Evolutionary conservation across 2,888 invertebrate species (phyloP).

Genomic region (Heliconius erato): DNA sequence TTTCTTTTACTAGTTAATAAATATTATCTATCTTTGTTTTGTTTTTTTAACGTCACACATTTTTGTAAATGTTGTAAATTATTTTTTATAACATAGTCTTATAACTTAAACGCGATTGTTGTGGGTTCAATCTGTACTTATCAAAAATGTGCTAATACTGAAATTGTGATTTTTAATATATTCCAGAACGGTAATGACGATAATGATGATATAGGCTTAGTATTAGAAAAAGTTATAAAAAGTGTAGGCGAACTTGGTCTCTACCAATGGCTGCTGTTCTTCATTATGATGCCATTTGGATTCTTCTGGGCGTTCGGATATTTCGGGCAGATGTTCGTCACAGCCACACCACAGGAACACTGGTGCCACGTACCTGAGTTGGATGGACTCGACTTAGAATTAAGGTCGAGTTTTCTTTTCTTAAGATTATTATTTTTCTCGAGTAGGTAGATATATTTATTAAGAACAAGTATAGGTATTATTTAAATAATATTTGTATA

Average conservation of each 20-base stretch:
- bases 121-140: too few species aligned
- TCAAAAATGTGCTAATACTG: too few species aligned
- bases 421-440: too few species aligned
- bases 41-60: neutral
- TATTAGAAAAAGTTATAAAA: constrained; percentile 55
- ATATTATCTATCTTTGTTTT: neutral
- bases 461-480: too few species aligned
- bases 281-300: constrained; percentile 62
- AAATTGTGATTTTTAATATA: neutral
- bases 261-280: constrained; percentile 60
- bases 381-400: constrained; percentile 57
- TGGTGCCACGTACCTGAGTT: constrained; percentile 69
- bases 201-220: constrained; percentile 43
- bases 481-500: too few species aligned
- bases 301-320: constrained; percentile 63
- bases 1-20: too few species aligned
- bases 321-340: constrained; percentile 67
- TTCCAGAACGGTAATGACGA: constrained; percentile 17
- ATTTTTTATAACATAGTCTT: neutral
- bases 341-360: constrained; percentile 66
- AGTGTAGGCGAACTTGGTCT: constrained; percentile 60
- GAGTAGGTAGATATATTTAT: too few species aligned
- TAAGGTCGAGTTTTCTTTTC: constrained; percentile 55
- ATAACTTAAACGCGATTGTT: too few species aligned
- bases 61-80: neutral